Evolutionary conservation across 1,140 invertebrate species (phyloP), one percentile per base, ranked within the genome.

Genomic region (Formica selysi): DNA sequence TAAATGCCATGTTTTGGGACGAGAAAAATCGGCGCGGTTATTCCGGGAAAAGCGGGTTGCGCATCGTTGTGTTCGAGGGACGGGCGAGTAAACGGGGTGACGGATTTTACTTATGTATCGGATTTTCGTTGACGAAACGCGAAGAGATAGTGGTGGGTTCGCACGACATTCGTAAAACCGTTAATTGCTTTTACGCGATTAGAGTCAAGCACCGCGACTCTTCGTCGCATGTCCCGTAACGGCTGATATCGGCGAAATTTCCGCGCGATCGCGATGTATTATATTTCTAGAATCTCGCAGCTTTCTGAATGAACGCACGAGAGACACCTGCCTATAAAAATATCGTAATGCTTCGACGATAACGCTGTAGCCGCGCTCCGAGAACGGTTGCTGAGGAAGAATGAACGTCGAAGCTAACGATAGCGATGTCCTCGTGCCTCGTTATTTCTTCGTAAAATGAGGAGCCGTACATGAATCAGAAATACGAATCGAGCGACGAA

Each of bases 371-470:
- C 36, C 59, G 26, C 2, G 70, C 26, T 32, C 19, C 41, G 71
- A 76, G 59, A 38, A 6, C n/a, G 73, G 59, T n/a, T 51, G 62
- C 59, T 5, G 62, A 61, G 48, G 76, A 76, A 76, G 81, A 85
- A 76, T 81, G 67, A 81, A 51, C 71, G 81, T 26, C 76, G 76
- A 57, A 70, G 76, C 76, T 86, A 86, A 86, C 85, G 85, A 86
- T 86, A 86, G 76, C 85, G 51, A 79, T 81, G 76, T 73, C 74
- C 78, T 73, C 54, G 85, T 41, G 19, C 79, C 74, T 86, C 85
- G 68, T 86, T 86, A 86, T 86, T 86, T 62, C 85, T 62, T 79
- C 36, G 67, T 67, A 80, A 86, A 84, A 86, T 36, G 85, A 83
- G 85, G 61, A 81, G 85, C n/a, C 62, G 74, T 59, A 68, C 79